A percentile compares a stretch with the other conserved stretches of the same genome.
Conservation (phyloP, 2,797 vertebrate species). For the Amblyopsis hoosieri region DNA sequence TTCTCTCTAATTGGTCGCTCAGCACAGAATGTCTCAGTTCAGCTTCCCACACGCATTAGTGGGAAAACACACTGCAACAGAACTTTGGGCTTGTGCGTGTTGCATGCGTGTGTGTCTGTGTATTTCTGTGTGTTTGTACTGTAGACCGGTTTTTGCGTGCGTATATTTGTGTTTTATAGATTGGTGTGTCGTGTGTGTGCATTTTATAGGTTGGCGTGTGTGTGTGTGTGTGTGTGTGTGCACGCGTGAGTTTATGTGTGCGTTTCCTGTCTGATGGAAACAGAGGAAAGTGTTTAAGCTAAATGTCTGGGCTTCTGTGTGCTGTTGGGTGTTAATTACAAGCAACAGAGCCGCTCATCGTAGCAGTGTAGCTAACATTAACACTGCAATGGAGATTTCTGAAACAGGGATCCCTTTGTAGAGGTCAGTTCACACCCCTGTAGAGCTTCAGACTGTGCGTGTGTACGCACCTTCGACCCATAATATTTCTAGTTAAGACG, state of each 20-base stretch:
- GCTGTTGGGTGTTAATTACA: conserved; percentile 14
- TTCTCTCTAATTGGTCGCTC: conserved; percentile 7
- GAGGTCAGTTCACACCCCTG: conserved; percentile 20
- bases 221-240: conserved; percentile 1
- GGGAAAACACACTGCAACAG: conserved; percentile 17
- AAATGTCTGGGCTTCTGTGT: conserved; percentile 12
- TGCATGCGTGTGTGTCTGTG: no score
- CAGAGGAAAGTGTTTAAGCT: conserved; percentile 26
- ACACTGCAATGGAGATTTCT: conserved; percentile 26
- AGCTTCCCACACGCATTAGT: conserved; percentile 2
- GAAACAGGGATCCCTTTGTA: conserved; percentile 51
- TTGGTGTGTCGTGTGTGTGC: conserved; percentile 2
- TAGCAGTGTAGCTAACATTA: conserved; percentile 33
- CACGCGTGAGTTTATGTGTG: conserved; percentile 4
- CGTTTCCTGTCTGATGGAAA: conserved; percentile 4
- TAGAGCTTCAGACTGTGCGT: conserved; percentile 1
- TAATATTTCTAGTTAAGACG: background rate
- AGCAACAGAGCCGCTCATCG: conserved; percentile 14
- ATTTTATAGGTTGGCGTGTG: background rate
- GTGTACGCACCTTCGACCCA: background rate
- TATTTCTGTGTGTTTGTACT: background rate
- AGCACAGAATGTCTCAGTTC: conserved; percentile 8
- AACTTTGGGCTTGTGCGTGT: background rate
- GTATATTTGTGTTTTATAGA: background rate
- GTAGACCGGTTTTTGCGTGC: background rate